Conservation (phyloP, 1,140 invertebrate species). For the Heterodera carotae region DNA sequence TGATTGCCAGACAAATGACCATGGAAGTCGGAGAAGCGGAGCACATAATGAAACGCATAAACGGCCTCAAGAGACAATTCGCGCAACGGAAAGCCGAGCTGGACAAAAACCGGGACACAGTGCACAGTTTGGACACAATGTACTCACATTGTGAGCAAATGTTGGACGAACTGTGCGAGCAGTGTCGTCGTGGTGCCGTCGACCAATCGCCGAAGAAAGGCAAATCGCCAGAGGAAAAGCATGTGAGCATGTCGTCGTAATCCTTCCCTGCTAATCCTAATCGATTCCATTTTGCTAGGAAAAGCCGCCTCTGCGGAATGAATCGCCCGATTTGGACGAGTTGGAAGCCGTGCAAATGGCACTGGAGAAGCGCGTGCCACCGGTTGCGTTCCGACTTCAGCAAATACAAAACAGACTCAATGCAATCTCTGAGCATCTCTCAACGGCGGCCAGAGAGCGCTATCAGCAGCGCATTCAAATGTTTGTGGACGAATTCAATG, state of each 20-base stretch:
- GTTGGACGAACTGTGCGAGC: conserved; percentile 32
- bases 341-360: conserved; percentile 43
- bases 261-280: too few relatives aligned
- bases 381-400: conserved; percentile 46
- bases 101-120: conserved; percentile 10
- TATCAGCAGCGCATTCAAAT: conserved; percentile 34
- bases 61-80: conserved; percentile 27
- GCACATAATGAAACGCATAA: conserved; percentile 39
- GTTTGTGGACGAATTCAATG: conserved; percentile 38
- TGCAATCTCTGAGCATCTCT: conserved; percentile 31
- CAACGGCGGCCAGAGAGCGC: conserved; percentile 24
- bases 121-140: conserved; percentile 29
- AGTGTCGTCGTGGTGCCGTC: not conserved
- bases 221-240: not conserved
- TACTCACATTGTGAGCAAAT: conserved; percentile 43
- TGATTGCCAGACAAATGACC: conserved; percentile 50
- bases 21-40: conserved; percentile 52
- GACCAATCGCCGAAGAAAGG: conserved; percentile 11
- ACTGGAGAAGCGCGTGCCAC: conserved; percentile 45
- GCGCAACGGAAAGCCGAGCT: conserved; percentile 30
- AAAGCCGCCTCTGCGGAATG: conserved; percentile 26
- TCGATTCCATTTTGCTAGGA: not conserved
- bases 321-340: conserved; percentile 50
- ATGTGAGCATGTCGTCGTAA: not conserved
- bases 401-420: conserved; percentile 47